phyloP scores from a whole-genome alignment of 2,113 vertebrate species.

The Vicugna pacos region DNA sequence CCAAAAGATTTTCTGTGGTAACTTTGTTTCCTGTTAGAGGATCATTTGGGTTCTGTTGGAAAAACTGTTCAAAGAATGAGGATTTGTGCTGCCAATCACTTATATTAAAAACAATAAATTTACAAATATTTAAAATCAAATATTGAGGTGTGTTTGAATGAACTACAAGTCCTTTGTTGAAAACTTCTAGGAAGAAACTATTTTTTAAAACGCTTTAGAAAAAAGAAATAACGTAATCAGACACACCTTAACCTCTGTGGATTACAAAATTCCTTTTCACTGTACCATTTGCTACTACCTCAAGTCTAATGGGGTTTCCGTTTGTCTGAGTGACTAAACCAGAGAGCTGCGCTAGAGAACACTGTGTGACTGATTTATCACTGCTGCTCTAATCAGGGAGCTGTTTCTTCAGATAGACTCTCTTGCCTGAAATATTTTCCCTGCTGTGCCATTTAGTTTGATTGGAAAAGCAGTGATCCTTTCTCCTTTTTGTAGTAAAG shows the following conservation, averaged over 20 bases:
- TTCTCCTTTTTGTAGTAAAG: conserved; percentile 57
- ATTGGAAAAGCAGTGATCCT: conserved; percentile 83
- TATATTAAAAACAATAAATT: conserved; percentile 69
- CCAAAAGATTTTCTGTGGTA: not conserved
- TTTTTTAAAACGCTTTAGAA: not conserved
- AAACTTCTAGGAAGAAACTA: conserved; percentile 61
- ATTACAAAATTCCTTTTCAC: conserved; percentile 66
- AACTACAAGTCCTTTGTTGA: conserved; percentile 59
- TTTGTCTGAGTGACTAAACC: conserved; percentile 76
- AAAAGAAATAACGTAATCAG: conserved; percentile 72
- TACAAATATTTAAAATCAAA: conserved; percentile 67
- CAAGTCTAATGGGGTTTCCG: conserved; percentile 71
- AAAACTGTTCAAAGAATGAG: conserved; percentile 19
- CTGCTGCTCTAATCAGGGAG: conserved; percentile 77
- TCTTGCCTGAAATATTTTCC: conserved; percentile 82
- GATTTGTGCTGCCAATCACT: conserved; percentile 26
- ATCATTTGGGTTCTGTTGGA: not conserved
- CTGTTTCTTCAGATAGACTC: conserved; percentile 82
- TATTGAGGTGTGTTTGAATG: conserved; percentile 8
- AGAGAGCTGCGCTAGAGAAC: conserved; percentile 63
- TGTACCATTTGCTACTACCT: conserved; percentile 35
- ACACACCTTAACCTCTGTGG: conserved; percentile 53
- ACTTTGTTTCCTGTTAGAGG: conserved; percentile 20
- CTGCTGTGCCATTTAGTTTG: conserved; percentile 72
- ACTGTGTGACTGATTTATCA: conserved; percentile 79